These are phyloP conservation scores for Lanius ludovicianus DNA, from an alignment of 2,113 vertebrate genomes.

Conservation along the genomic window DNA sequence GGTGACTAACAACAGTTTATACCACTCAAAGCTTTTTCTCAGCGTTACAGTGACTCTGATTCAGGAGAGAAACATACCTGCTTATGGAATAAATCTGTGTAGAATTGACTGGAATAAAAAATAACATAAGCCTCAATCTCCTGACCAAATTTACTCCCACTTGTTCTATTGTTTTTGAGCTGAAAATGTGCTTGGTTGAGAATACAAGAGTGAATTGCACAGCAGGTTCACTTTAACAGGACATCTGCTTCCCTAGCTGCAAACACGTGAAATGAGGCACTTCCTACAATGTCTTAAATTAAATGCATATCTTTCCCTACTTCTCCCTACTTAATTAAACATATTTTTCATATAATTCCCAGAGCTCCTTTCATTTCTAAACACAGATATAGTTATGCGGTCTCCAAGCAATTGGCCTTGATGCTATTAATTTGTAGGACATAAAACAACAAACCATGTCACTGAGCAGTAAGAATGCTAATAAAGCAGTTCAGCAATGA, in stretches of 20 bases:
- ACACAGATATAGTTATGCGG: conserved; percentile 8
- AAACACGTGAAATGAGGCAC: background rate
- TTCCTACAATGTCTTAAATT: background rate
- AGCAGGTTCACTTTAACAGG: background rate
- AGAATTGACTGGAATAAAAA: background rate
- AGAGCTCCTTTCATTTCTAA: conserved; percentile 1
- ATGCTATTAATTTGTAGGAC: conserved; percentile 16
- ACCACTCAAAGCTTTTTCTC: background rate
- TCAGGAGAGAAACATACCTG: background rate
- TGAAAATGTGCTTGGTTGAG: background rate
- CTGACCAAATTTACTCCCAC: background rate
- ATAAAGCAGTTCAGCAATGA: background rate
- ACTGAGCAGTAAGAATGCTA: background rate
- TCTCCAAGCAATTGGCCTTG: conserved; percentile 20
- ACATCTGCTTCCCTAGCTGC: background rate
- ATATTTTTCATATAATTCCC: conserved; percentile 29
- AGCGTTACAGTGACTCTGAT: background rate
- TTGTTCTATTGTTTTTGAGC: background rate
- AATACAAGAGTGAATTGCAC: background rate
- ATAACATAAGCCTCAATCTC: background rate
- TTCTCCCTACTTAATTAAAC: conserved; percentile 23
- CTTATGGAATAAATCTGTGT: background rate
- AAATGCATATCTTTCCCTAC: background rate
- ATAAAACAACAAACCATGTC: background rate
- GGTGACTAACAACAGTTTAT: background rate